Evolutionary conservation across 2,113 vertebrate species (phyloP).

Genomic region (Notothenia rossii): DNA sequence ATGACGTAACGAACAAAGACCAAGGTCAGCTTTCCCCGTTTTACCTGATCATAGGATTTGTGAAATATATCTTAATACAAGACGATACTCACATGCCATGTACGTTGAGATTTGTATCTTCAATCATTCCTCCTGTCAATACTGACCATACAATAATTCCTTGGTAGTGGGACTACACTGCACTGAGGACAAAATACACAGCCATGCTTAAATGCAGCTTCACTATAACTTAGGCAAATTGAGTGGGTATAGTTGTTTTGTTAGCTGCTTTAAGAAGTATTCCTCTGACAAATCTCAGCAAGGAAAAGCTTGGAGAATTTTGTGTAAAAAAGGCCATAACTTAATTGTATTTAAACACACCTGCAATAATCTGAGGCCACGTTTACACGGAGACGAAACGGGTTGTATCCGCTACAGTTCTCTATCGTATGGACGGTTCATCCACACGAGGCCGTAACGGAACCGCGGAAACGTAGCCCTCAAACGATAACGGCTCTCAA

Average conservation of each 20-base stretch:
- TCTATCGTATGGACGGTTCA: too few relatives aligned
- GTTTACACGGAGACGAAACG: too few relatives aligned
- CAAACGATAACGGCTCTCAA: too few relatives aligned
- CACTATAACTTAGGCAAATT: background rate
- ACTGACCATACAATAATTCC: background rate
- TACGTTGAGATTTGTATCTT: background rate
- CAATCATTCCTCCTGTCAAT: background rate
- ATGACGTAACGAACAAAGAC: accelerated
- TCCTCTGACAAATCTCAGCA: background rate
- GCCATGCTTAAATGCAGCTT: background rate
- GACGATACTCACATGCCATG: background rate
- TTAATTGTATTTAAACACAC: background rate
- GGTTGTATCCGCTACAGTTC: too few relatives aligned
- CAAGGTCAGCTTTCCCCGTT: slow-evolving; percentile 72
- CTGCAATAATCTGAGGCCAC: background rate
- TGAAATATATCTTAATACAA: background rate
- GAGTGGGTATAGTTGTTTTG: background rate
- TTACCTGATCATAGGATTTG: background rate
- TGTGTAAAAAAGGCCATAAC: too few relatives aligned
- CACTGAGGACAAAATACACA: background rate
- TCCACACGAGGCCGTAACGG: too few relatives aligned
- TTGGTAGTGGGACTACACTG: background rate
- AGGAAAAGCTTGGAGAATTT: background rate
- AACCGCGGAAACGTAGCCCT: too few relatives aligned
- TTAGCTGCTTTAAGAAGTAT: background rate